Percentiles rank a stretch among this genome's conserved stretches.
phyloP scores from a whole-genome alignment of 2,797 vertebrate species.

The Enteromius afrohamiltoni region DNA sequence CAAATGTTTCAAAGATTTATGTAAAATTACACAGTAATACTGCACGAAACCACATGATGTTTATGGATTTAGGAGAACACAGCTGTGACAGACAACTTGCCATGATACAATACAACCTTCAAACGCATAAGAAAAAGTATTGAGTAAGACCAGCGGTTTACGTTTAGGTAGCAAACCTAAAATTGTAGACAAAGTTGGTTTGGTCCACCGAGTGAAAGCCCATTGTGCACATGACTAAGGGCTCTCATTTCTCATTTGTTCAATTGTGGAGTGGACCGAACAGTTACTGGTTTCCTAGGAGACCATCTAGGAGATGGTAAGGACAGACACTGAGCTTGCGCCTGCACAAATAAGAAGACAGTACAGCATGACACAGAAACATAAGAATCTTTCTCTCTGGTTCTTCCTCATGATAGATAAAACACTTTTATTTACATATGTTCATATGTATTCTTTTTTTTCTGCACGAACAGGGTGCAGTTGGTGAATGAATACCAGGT shows the following conservation, averaged over 20 bases:
- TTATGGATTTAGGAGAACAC: constrained; percentile 8
- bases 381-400: not conserved
- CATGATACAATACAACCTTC: not conserved
- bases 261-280: constrained; percentile 20
- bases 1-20: constrained; percentile 19
- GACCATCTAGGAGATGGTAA: not conserved
- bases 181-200: constrained; percentile 1
- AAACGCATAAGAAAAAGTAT: not conserved
- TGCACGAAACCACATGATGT: not conserved
- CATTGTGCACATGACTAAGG: constrained; percentile 20
- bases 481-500: constrained; percentile 18
- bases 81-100: not conserved
- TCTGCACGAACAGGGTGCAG: constrained; percentile 23
- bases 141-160: not conserved
- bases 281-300: constrained; percentile 33
- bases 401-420: constrained; percentile 15
- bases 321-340: not conserved
- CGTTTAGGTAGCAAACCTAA: not conserved
- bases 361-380: not conserved
- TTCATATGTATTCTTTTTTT: constrained; percentile 10
- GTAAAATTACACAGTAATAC: constrained; percentile 1
- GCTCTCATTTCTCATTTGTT: constrained; percentile 38
- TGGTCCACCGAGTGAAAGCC: not conserved
- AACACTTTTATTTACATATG: constrained; percentile 20
- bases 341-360: constrained; percentile 8